A percentile compares a stretch with the other conserved stretches of the same genome.
These are phyloP conservation scores for Nomada hirtipes DNA, from an alignment of 2,888 invertebrate species.

Conservation along the genomic window DNA sequence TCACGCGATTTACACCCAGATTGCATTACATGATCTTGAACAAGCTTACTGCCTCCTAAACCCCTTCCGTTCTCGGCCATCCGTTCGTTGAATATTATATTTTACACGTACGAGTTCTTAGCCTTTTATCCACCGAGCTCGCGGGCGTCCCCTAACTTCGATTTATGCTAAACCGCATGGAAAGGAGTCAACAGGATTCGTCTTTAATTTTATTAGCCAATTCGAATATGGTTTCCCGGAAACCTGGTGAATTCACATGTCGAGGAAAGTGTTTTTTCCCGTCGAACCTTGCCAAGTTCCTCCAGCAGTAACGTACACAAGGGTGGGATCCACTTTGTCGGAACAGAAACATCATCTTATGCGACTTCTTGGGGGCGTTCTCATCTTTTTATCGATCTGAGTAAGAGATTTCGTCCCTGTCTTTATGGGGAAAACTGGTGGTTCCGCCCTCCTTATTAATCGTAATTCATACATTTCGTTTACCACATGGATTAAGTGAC, in stretches of 20 bases:
- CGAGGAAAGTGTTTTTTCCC: neutral
- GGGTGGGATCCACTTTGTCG: neutral
- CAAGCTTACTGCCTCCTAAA: conserved; percentile 59
- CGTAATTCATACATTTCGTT: conserved; percentile 17
- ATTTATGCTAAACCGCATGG: conserved; percentile 27
- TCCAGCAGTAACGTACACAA: neutral
- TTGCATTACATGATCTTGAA: conserved; percentile 78
- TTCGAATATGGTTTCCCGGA: conserved; percentile 18
- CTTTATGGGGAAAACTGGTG: neutral
- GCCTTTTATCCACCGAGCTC: conserved; percentile 22
- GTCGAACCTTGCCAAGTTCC: conserved; percentile 22
- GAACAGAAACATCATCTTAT: neutral
- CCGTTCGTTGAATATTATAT: conserved; percentile 64
- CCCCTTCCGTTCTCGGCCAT: neutral
- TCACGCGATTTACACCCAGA: conserved; percentile 77
- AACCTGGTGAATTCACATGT: conserved; percentile 14
- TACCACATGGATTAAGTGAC: neutral
- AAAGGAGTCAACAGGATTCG: conserved; percentile 8
- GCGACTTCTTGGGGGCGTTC: too few relatives aligned
- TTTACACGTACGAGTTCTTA: conserved; percentile 39
- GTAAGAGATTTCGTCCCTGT: neutral
- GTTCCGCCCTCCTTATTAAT: conserved; percentile 3
- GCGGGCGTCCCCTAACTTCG: conserved; percentile 4
- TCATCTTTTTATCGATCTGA: neutral
- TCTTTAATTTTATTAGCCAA: conserved; percentile 45